Base-by-base conservation (phyloP, 2,888 invertebrate species). In the Stenichneumon culpator region DNA sequence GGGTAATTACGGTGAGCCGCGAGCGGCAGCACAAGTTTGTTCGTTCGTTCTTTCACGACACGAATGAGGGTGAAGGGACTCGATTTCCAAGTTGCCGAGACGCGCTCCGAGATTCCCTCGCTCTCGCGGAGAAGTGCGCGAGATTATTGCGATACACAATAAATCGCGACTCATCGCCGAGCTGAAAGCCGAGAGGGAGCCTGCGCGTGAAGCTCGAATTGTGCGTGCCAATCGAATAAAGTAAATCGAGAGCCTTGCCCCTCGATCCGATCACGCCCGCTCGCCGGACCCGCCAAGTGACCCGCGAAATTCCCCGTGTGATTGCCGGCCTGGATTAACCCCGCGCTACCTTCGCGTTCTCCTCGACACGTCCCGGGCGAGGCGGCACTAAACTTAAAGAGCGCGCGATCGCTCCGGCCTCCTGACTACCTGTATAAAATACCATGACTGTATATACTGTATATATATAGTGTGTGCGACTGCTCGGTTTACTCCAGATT, bases 1-100 rank as follows among this genome's bases (percentile, higher is more conserved):
- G 82, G 89, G 90, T 92, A 93, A 93, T 93, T 92, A 91, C 89
- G 91, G 91, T 90, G 90, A 90, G 86, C 87, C 86, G 78, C 78
- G 44, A 79, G 75, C 70, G 25, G 47, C 63, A 65, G 57, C 67
- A 68, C 60, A 60, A 57, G 54, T 63, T 79, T 54, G 60, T 25
- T 60, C 28, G 44, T 60, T 75, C 77, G 72, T 63, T 70, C 81
- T 52, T 47, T 69, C 73, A 67, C 72, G 36, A 22, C 11, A 70
- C n/a, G 28, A 36, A 70, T 69, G 69, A 74, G 44, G 52, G 11
- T 47, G 16, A 7, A 36, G 57, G 63, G 52, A 54, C 63, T 50
- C 69, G 79, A 68, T 52, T 7, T 57, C 1, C 6, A 2, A 14
- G 4, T 44, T 25, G n/a, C 32, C n/a, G 32, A 28, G 28, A 63